A percentile compares a stretch with the other conserved stretches of the same genome.
phyloP scores from a whole-genome alignment of 1,140 invertebrate species.

The Sitophilus oryzae region DNA sequence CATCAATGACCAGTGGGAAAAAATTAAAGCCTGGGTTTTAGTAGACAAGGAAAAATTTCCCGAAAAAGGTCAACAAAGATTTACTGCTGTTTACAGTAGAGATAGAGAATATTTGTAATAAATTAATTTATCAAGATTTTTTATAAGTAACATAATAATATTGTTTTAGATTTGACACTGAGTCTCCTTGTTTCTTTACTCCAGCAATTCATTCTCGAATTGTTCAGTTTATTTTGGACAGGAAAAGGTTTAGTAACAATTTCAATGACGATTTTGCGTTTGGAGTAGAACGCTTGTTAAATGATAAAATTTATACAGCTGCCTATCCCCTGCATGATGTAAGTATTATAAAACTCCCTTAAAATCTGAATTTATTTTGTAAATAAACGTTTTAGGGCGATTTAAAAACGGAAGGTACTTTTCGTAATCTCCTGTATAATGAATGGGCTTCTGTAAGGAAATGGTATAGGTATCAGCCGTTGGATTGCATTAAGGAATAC shows the following conservation, averaged over 20 bases:
- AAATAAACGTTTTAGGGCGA: slow-evolving; percentile 56
- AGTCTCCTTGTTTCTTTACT: slow-evolving; percentile 77
- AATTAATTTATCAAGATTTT: background rate
- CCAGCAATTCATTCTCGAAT: slow-evolving; percentile 79
- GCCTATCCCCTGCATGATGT: slow-evolving; percentile 91
- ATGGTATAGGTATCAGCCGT: slow-evolving; percentile 79
- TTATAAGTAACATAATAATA: slow-evolving; percentile 12
- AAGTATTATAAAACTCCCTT: slow-evolving; percentile 41
- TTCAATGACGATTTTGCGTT: slow-evolving; percentile 65
- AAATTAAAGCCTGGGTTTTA: slow-evolving; percentile 55
- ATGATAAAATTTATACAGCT: slow-evolving; percentile 70
- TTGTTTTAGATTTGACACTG: slow-evolving; percentile 70
- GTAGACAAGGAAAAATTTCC: slow-evolving; percentile 65
- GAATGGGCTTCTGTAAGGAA: slow-evolving; percentile 81
- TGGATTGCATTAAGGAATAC: slow-evolving; percentile 84
- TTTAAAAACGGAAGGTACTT: slow-evolving; percentile 58
- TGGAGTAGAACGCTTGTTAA: slow-evolving; percentile 77
- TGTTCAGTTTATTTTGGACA: slow-evolving; percentile 85
- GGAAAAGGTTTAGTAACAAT: slow-evolving; percentile 71
- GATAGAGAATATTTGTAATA: slow-evolving; percentile 81
- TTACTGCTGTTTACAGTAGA: slow-evolving; percentile 76
- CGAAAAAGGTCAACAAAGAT: slow-evolving; percentile 57
- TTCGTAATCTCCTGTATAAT: slow-evolving; percentile 70
- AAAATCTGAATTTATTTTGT: too few relatives aligned
- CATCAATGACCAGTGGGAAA: slow-evolving; percentile 54